Percentiles rank a stretch among this genome's conserved stretches.
Conservation (phyloP, 1,140 invertebrate genomes). For the Globodera ellingtonae region DNA sequence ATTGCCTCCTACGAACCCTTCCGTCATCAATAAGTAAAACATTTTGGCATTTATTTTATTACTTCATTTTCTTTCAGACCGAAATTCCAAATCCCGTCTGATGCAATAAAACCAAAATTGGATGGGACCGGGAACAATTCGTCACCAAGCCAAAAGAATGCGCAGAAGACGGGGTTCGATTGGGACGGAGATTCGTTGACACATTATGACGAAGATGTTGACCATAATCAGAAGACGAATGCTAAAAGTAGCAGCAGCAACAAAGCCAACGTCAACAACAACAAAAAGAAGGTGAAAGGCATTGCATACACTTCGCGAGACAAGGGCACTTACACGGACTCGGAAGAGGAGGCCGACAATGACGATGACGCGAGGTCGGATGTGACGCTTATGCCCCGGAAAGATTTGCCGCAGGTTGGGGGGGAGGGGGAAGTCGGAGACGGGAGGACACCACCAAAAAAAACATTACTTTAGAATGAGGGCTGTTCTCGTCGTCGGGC, state of each 20-base stretch:
- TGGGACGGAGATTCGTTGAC: not conserved
- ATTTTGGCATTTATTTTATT: not conserved
- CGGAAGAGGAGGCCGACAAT: not conserved
- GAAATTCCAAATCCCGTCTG: conserved; percentile 11
- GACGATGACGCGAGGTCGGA: not conserved
- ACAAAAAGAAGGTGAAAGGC: conserved; percentile 1
- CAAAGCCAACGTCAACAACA: not conserved
- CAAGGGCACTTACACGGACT: not conserved
- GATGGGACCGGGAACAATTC: not conserved
- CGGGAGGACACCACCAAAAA: not conserved
- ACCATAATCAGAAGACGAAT: not conserved
- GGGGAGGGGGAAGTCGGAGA: not conserved
- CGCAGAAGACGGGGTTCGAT: not conserved
- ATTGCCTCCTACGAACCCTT: not conserved
- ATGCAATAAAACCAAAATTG: not conserved
- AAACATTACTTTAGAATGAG: not conserved
- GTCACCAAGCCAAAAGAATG: not conserved
- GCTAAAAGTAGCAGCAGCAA: not conserved
- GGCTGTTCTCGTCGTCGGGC: not conserved
- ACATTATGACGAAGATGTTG: not conserved
- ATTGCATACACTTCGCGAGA: not conserved
- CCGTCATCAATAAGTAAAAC: not conserved
- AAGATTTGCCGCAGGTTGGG: not conserved
- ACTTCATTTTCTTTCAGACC: conserved; percentile 1
- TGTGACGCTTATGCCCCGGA: not conserved